Evolutionary conservation across 1,140 invertebrate species (phyloP), one percentile per base, ranked within the genome.

Genomic region (Luehdorfia chinensis): DNA sequence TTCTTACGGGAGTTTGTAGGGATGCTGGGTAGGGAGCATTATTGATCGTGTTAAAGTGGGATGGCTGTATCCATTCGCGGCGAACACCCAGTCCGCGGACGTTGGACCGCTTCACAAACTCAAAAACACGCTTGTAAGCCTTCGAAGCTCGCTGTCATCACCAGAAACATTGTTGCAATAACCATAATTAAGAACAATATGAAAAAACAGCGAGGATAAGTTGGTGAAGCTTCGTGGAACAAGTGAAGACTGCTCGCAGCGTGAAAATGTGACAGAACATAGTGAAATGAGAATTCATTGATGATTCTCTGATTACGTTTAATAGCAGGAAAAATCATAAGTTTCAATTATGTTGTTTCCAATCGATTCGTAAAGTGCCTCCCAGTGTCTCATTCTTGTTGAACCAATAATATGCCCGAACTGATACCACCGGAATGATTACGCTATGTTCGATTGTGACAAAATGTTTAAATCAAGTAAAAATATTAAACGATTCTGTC

Each of bases 11-110:
- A 75, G 69, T 62, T 41, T 70, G 66, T 72, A 83, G 79, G 79
- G 86, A 88, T 85, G 87, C 84, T 87, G 84, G 71, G 75, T 67
- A 80, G 77, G 84, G 79, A 88, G 87, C 87, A 81, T 86, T 88
- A 88, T 88, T 88, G 87, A 88, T 88, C 87, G 83, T 57, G 78
- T 66, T 74, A 78, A 85, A 79, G 74, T 77, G 80, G 86, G 84
- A 81, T 84, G 75, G 80, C 67, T 68, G 74, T 81, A 77, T 73
- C 63, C 75, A 80, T 73, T 80, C 77, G 77, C 78, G 76, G 75
- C 75, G 73, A 68, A 57, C 75, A 79, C 75, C 77, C 86, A 79
- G 77, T 68, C 79, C 72, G 76, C 76, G 73, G 67, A 81, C 72
- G 78, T 74, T 66, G 67, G 67, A 59, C 66, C 68, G 64, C 66